Conservation (phyloP, 2,888 invertebrate species). For the Horisme vitalbata region DNA sequence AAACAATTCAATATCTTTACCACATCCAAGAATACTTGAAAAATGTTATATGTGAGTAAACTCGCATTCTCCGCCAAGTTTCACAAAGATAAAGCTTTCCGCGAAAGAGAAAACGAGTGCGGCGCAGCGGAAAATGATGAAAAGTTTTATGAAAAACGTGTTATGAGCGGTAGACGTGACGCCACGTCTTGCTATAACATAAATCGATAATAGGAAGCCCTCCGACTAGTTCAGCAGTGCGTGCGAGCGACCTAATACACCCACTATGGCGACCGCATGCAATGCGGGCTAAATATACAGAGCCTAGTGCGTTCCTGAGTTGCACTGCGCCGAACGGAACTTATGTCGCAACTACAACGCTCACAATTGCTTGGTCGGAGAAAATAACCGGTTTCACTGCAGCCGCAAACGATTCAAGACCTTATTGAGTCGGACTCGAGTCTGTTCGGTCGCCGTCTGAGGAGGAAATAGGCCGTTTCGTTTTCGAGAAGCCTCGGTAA, state of each 20-base stretch:
- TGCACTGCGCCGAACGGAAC: constrained; percentile 62
- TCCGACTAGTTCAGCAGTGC: constrained; percentile 82
- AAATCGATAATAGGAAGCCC: constrained; percentile 82
- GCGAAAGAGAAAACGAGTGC: constrained; percentile 65
- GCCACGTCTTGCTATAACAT: constrained; percentile 67
- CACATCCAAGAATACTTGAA: not conserved
- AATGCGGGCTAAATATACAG: constrained; percentile 82
- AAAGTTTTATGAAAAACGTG: constrained; percentile 61
- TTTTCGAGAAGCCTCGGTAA: constrained; percentile 62
- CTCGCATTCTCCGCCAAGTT: constrained; percentile 65
- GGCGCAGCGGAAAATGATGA: constrained; percentile 57
- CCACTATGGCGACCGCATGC: constrained; percentile 71
- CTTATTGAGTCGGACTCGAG: constrained; percentile 42
- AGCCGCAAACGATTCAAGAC: constrained; percentile 48
- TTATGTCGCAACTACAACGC: constrained; percentile 74
- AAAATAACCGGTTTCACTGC: constrained; percentile 69
- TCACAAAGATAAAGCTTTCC: constrained; percentile 60
- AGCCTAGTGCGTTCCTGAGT: constrained; percentile 58
- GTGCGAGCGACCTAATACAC: constrained; percentile 82
- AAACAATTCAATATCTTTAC: not conserved
- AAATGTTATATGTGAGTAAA: constrained; percentile 46
- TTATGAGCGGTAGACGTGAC: constrained; percentile 50
- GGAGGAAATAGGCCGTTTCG: constrained; percentile 66
- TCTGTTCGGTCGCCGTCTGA: constrained; percentile 42
- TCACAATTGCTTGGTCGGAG: constrained; percentile 71